Evolutionary conservation across 2,888 invertebrate genomes (phyloP), one percentile per base, ranked within the genome.

Genomic region (Polylopha cassiicola): DNA sequence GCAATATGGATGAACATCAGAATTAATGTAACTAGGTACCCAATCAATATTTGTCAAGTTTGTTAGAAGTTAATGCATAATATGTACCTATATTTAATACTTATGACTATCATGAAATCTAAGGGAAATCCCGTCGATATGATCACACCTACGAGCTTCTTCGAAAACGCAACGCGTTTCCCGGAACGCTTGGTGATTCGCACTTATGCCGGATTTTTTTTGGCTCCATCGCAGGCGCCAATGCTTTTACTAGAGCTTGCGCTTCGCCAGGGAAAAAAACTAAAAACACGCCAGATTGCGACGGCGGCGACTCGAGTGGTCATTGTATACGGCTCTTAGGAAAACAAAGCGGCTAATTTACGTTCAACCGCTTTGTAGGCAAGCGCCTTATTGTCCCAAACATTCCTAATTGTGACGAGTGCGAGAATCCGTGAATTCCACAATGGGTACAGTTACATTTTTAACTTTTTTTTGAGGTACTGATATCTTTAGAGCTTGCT

Each of bases 311-410:
- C 62, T 54, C 68, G 48, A 71, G 54, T 60, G 66, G 66, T 59
- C 67, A 76, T 73, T 73, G 70, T 75, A 59, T 60, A 55, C 53
- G 52, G 41, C 55, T 55, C 60, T 69, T 72, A 67, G 48, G 60
- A 65, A 82, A 82, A 82, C 79, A 84, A 81, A 73, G 62, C 52
- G 54, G 48, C 72, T 77, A 73, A 79, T 63, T 57, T 53, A 28
- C 41, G 31, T 32, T 41, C 30, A 24, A 34, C 18, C 33, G 24
- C 43, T 66, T 74, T 66, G 49, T 47, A 41, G 55, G 50, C 60
- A 64, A 59, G 59, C 49, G 53, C 44, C 51, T 51, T 52, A 57
- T 64, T 51, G 46, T 42, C 46, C 38, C 47, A 47, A 52, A 38
- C 44, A 45, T 50, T 46, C 41, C 30, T 44, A 48, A 63, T 65